Evolutionary conservation across 2,113 vertebrate species (phyloP).

Genomic region (Sinocyclocheilus rhinocerous): DNA sequence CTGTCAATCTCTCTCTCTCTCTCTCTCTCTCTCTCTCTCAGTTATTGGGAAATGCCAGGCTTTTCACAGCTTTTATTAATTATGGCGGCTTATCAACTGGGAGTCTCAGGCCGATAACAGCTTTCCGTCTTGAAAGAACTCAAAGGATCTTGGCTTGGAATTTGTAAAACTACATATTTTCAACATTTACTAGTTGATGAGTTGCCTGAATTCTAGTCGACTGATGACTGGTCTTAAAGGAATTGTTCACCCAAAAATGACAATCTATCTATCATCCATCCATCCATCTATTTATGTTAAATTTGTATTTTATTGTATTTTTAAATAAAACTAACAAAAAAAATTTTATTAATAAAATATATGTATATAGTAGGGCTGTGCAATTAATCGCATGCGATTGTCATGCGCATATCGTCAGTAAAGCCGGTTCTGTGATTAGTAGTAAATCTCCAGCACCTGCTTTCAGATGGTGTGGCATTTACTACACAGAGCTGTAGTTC

Average conservation of each 20-base stretch:
- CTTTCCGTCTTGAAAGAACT: neutral
- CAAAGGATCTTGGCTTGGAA: neutral
- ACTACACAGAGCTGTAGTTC: too few species aligned
- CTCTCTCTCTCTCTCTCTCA: neutral
- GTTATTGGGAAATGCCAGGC: slow-evolving; percentile 19
- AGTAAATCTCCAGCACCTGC: too few species aligned
- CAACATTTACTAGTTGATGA: neutral
- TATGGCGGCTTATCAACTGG: neutral
- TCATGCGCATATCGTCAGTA: too few species aligned
- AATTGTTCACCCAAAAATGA: neutral
- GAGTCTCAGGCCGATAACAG: neutral
- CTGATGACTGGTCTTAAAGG: neutral
- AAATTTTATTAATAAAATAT: too few species aligned
- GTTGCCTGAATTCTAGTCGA: too few species aligned
- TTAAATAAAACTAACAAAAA: too few species aligned
- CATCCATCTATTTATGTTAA: too few species aligned
- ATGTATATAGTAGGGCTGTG: neutral
- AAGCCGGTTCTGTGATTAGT: too few species aligned
- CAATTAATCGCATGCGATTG: too few species aligned
- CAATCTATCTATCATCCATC: neutral
- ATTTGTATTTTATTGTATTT: too few species aligned
- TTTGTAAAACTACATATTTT: neutral
- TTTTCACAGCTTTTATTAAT: slow-evolving; percentile 31
- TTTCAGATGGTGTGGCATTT: too few species aligned
- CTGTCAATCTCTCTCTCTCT: neutral